Evolutionary conservation across 2,888 invertebrate genomes (phyloP).

Genomic region (Eupithecia abbreviata): DNA sequence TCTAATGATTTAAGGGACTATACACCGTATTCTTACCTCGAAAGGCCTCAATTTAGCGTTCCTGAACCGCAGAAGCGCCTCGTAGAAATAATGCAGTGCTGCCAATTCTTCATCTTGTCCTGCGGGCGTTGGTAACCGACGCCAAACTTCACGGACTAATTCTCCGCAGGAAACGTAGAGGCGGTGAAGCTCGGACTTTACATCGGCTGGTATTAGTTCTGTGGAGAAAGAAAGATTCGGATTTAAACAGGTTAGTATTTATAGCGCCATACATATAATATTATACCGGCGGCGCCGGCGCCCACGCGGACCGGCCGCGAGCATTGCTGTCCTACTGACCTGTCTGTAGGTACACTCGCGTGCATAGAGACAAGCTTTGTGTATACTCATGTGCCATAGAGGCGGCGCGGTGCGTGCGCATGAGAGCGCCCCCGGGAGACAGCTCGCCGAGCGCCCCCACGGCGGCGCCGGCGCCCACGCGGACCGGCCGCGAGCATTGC

Average conservation of each 20-base stretch:
- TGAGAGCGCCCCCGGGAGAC: conserved; percentile 94
- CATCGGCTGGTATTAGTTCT: conserved; percentile 93
- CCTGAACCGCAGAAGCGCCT: conserved; percentile 34
- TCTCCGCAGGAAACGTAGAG: conserved; percentile 95
- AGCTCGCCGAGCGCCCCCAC: conserved; percentile 94
- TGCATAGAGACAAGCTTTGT: neutral
- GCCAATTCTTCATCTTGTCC: conserved; percentile 91
- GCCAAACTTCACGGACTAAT: conserved; percentile 97
- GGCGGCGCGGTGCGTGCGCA: conserved; percentile 93
- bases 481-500: conserved; percentile 84
- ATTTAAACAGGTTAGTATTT: no score
- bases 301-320: conserved; percentile 86
- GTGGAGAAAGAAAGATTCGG: neutral
- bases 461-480: conserved; percentile 90
- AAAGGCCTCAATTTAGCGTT: neutral
- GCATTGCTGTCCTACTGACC: conserved; percentile 84
- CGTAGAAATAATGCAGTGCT: conserved; percentile 93
- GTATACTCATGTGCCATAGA: conserved; percentile 86
- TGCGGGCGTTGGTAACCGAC: conserved; percentile 94
- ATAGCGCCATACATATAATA: no score
- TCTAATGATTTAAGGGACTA: neutral
- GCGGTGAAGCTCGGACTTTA: conserved; percentile 92
- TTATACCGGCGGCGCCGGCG: conserved; percentile 87
- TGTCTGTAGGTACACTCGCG: neutral
- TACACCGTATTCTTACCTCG: conserved; percentile 53